These are phyloP conservation scores for fruit fly (Drosophila melanogaster) DNA, from an alignment of 1,140 invertebrate genomes.

Conservation along the genomic window Release_6_plus_ISO1_MT NC_004354.4:3069501-3070000, in stretches of 20 bases:
- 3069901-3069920: background rate
- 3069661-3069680: conserved; percentile 35
- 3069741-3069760: conserved; percentile 35
- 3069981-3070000: no score
- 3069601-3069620: conserved; percentile 13
- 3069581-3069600: no score
- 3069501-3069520: conserved; percentile 58
- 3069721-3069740: conserved; percentile 78
- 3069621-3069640: conserved; percentile 57
- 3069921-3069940: background rate
- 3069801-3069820: conserved; percentile 20
- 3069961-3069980: background rate
- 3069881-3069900: background rate
- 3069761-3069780: no score
- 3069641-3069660: conserved; percentile 38
- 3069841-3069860: conserved; percentile 40
- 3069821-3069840: background rate
- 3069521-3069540: conserved; percentile 64
- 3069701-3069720: conserved; percentile 80
- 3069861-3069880: conserved; percentile 24
- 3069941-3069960: no score
- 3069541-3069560: conserved; percentile 59
- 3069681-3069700: conserved; percentile 45
- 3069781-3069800: background rate
- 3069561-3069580: conserved; percentile 35